A percentile compares a stretch with the other conserved stretches of the same genome.
phyloP scores from a whole-genome alignment of 2,113 vertebrate species.

The Ascaphus truei region DNA sequence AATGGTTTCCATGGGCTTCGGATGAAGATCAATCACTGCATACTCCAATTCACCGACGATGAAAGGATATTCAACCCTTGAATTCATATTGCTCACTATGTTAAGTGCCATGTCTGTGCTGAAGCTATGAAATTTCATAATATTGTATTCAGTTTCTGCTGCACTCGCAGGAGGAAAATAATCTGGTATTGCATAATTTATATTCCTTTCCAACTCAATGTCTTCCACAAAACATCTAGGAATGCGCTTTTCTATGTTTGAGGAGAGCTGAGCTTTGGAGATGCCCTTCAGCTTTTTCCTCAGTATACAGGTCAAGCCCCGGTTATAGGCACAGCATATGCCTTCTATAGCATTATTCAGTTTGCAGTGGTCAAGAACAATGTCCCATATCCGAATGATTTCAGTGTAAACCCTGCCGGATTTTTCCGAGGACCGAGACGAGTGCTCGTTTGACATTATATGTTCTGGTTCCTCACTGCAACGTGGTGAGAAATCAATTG shows the following conservation, averaged over 20 bases:
- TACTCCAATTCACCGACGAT: conserved; percentile 73
- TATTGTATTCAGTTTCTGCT: conserved; percentile 66
- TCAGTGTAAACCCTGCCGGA: conserved; percentile 67
- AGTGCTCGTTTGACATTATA: conserved; percentile 52
- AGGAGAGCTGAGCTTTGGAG: conserved; percentile 40
- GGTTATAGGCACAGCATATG: conserved; percentile 65
- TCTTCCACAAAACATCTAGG: conserved; percentile 69
- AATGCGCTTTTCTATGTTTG: conserved; percentile 53
- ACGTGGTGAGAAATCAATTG: conserved; percentile 73
- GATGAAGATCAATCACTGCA: conserved; percentile 66
- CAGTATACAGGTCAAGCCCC: conserved; percentile 64
- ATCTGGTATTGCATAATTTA: conserved; percentile 42
- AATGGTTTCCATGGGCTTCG: conserved; percentile 65
- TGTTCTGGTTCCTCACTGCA: conserved; percentile 70
- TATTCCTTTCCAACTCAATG: conserved; percentile 40
- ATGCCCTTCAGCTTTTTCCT: conserved; percentile 72
- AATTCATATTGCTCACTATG: conserved; percentile 61
- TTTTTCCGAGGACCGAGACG: conserved; percentile 33
- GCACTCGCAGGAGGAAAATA: conserved; percentile 72
- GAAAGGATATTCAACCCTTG: conserved; percentile 70
- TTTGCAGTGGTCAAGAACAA: conserved; percentile 68
- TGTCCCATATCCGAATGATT: conserved; percentile 77
- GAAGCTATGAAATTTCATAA: conserved; percentile 80
- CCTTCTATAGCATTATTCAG: conserved; percentile 54
- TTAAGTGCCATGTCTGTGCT: conserved; percentile 73